Conservation (phyloP, 2,797 vertebrate species). For the Bradypodion pumilum region DNA sequence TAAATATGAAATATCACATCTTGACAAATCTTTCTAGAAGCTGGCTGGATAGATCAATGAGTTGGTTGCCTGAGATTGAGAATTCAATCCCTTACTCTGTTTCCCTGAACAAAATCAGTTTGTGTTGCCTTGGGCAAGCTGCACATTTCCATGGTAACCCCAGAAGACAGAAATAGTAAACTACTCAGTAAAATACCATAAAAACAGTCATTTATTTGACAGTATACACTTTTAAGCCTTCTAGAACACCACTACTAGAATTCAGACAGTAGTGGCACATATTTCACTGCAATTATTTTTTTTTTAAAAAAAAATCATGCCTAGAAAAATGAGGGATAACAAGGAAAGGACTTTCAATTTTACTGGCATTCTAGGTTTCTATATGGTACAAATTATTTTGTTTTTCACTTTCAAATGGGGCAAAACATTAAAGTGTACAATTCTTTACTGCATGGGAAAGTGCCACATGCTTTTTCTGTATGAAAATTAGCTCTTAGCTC, state of each 20-base stretch:
- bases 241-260: too few relatives aligned
- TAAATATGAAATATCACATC: too few relatives aligned
- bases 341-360: not conserved
- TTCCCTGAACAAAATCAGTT: too few relatives aligned
- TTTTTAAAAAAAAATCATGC: not conserved
- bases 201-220: too few relatives aligned
- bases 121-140: too few relatives aligned
- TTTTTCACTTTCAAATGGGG: not conserved
- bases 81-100: too few relatives aligned
- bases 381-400: not conserved
- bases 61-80: too few relatives aligned
- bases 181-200: too few relatives aligned
- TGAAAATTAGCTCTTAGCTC: not conserved
- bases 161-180: too few relatives aligned
- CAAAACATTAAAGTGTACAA: not conserved
- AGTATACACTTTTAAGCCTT: not conserved
- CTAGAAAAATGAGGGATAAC: not conserved
- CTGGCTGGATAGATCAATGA: too few relatives aligned
- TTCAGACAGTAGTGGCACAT: not conserved
- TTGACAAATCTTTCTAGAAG: too few relatives aligned
- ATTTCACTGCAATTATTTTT: not conserved
- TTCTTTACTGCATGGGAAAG: not conserved
- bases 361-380: not conserved
- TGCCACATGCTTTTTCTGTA: not conserved
- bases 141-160: too few relatives aligned